Evolutionary conservation across 2,888 invertebrate species (phyloP).

Genomic region (Callosobruchus maculatus): DNA sequence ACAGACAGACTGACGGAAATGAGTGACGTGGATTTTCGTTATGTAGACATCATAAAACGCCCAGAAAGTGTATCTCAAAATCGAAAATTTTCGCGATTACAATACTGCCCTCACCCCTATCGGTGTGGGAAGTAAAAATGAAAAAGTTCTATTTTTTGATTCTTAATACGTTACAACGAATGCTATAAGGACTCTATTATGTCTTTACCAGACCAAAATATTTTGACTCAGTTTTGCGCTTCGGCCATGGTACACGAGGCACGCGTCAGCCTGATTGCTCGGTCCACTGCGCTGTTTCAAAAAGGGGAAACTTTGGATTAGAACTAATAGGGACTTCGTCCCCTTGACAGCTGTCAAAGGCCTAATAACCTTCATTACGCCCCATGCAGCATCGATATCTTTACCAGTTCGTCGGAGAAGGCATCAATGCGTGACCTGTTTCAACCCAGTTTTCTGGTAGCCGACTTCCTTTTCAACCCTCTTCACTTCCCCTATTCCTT

Average conservation of each 20-base stretch:
- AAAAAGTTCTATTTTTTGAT: too few species aligned
- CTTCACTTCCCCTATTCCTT: background rate
- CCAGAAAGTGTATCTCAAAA: too few species aligned
- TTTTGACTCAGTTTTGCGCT: background rate
- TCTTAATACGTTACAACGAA: too few species aligned
- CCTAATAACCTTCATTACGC: background rate
- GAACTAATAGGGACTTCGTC: background rate
- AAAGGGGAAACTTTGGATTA: background rate
- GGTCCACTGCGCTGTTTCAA: background rate
- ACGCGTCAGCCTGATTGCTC: background rate
- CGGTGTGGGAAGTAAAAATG: too few species aligned
- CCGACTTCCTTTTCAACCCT: background rate
- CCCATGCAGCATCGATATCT: background rate
- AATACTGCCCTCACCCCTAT: too few species aligned
- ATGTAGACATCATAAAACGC: too few species aligned
- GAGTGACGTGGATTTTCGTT: too few species aligned
- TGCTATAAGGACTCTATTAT: too few species aligned
- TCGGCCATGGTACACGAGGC: background rate
- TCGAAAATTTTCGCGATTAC: too few species aligned
- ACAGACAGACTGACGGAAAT: too few species aligned
- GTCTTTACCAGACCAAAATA: too few species aligned
- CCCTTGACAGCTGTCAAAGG: background rate
- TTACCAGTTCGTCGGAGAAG: background rate
- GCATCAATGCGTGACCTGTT: background rate
- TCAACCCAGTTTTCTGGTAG: background rate